Base-by-base conservation (phyloP, 2,888 invertebrate genomes). In the Eumacrocentrus americanus region DNA sequence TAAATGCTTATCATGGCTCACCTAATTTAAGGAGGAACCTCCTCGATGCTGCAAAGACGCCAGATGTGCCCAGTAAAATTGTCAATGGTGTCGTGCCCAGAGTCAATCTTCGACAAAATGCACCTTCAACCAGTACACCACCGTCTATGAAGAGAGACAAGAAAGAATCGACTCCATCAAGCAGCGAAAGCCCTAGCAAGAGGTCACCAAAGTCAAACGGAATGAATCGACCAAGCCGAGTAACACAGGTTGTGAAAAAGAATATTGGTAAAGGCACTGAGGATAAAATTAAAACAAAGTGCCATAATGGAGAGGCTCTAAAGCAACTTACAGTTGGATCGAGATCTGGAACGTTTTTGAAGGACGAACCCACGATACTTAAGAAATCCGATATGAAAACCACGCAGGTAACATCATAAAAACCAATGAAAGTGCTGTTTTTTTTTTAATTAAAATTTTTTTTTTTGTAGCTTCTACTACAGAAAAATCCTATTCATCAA, bases 291-390 rank as follows among this genome's bases (percentile, higher is more conserved):
- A 79, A 75, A 70, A 70, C 66, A 14, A 78, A 76, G 67, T 73
- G 73, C 65, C 73, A 73, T 69, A 76, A 74, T 44, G 72, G 72
- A 11, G 76, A 75, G 37, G 58, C 70, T 16, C 57, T 67, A n/a
- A 78, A 80, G 62, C 81, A 80, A 62, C 77, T 80, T 7, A 82
- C 81, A 2, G 82, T 83, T 38, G 82, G 83, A 48, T 83, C 82
- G 7, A 84, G 91, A 44, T 91, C 91, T 0, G 89, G 88, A 14
- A 91, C 91, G 0, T 91, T 91, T 73, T 80, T 89, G 14, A 90
- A 90, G 77, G 91, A 91, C 67, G 90, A 90, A 77, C 90, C 90
- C 0, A 89, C 88, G 16, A 83, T 87, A 73, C 77, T 87, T 63
- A 84, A 83, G 57, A 85, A 83, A 53, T 71, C 77, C 11, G 81